Percentiles rank a stretch among this genome's conserved stretches.
Conservation (phyloP, 2,888 invertebrate genomes). For the Hyalella azteca region DNA sequence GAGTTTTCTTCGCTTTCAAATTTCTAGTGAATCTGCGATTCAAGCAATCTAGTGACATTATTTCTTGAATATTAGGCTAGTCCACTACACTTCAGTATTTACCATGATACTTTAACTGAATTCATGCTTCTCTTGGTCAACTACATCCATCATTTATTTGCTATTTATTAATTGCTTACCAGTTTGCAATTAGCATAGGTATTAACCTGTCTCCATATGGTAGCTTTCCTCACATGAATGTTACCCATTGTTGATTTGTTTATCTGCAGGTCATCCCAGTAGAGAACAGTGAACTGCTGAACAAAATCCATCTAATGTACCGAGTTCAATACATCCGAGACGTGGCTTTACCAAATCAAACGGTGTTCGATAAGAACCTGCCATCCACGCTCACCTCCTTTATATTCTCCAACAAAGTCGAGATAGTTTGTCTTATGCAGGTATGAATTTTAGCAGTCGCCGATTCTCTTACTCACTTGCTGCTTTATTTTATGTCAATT, state of each 20-base stretch:
- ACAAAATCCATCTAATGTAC: slow-evolving; percentile 99
- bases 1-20: too few relatives aligned
- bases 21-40: too few relatives aligned
- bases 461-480: too few relatives aligned
- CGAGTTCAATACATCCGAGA: slow-evolving; percentile 93
- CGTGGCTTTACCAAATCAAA: slow-evolving; percentile 97
- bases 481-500: too few relatives aligned
- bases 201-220: too few relatives aligned
- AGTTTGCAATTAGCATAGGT: too few relatives aligned
- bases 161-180: neutral
- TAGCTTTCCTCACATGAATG: too few relatives aligned
- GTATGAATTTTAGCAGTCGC: slow-evolving; percentile 64
- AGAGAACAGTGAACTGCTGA: slow-evolving; percentile 88
- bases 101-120: too few relatives aligned
- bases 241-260: neutral
- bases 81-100: too few relatives aligned
- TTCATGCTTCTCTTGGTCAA: too few relatives aligned
- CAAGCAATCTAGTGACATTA: too few relatives aligned
- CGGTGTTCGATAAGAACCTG: slow-evolving; percentile 99
- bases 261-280: slow-evolving; percentile 79
- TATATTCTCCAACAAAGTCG: slow-evolving; percentile 99
- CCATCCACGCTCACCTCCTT: slow-evolving; percentile 96
- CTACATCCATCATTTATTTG: neutral
- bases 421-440: slow-evolving; percentile 93
- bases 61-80: too few relatives aligned